Base-by-base conservation (phyloP, 2,797 vertebrate species). In the Notoglanidium macrostoma region DNA sequence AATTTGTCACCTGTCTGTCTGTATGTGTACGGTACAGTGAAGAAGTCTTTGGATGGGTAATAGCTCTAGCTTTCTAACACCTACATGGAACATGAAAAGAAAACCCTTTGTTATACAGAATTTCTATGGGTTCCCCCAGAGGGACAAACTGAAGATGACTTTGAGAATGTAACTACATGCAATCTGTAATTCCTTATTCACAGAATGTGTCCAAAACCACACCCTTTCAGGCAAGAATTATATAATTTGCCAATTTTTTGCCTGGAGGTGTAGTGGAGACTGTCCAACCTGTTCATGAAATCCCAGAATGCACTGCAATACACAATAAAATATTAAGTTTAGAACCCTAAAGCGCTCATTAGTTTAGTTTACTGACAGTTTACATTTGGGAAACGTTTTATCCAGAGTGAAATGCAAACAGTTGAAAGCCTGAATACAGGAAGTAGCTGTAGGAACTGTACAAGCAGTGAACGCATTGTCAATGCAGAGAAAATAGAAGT, bases 111-210 rank as follows among this genome's bases (percentile, higher is more conserved):
- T 84, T 72, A 44, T 40, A 57, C 57, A 46, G 67, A 84, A 59
- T 84, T 84, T 84, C 73, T 72, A 73, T 72, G 54, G 32, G 67
- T 73, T 59, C 14, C 83, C 65, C 83, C 81, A 84, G 83, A 84
- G 83, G 83, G 32, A 44, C 83, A 46, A 84, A 57, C 67, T 84
- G 12, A 40, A 84, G 65, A 84, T 57, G 29, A 72, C 67, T 44
- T n/a, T 73, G 67, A 84, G 35, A 84, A 21, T 17, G 67, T 72
- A 84, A 73, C 51, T 84, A 84, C 83, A 84, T 84, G 67, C 21
- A 55, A 57, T n/a, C 29, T 73, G 44, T 73, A 73, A 84, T 84
- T 73, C 67, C 32, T 73, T 72, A 84, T 84, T 84, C 67, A 72
- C 51, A 57, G 51, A n/a, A 51, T 1, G 15, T 44, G 68, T 73